These are phyloP conservation scores for Yoshiicerus persimilis DNA, from an alignment of 1,140 invertebrate species.

Conservation along the genomic window DNA sequence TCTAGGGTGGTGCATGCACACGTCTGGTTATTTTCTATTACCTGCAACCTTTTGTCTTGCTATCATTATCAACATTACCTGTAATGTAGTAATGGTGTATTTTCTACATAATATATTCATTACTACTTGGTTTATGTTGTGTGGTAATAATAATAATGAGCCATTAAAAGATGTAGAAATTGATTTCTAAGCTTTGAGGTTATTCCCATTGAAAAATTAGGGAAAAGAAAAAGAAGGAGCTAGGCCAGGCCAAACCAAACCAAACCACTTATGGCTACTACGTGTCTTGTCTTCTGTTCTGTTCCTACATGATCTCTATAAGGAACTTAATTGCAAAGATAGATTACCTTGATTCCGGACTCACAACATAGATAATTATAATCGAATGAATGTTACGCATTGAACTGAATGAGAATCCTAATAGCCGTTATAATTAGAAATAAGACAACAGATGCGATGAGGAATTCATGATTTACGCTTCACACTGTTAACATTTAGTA, in stretches of 20 bases:
- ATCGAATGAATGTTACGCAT: not conserved
- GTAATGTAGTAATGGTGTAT: not conserved
- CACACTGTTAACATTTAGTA: not conserved
- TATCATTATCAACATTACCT: not conserved
- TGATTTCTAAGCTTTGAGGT: not conserved
- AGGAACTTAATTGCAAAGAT: not conserved
- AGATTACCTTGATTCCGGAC: not conserved
- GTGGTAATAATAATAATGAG: not conserved
- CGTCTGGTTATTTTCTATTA: not conserved
- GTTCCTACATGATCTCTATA: no score
- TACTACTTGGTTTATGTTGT: no score
- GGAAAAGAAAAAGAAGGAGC: not conserved
- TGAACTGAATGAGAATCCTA: not conserved
- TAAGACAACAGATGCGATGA: not conserved
- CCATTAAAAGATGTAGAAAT: not conserved
- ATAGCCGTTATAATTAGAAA: conserved; percentile 10
- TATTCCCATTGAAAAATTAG: not conserved
- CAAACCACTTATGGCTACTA: no score
- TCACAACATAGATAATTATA: not conserved
- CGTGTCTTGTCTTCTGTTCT: no score
- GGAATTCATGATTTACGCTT: not conserved
- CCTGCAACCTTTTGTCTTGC: not conserved
- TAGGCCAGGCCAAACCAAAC: not conserved
- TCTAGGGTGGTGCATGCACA: not conserved
- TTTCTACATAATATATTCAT: no score